phyloP scores from a whole-genome alignment of 1,140 invertebrate species.

The Holotrichia oblita region DNA sequence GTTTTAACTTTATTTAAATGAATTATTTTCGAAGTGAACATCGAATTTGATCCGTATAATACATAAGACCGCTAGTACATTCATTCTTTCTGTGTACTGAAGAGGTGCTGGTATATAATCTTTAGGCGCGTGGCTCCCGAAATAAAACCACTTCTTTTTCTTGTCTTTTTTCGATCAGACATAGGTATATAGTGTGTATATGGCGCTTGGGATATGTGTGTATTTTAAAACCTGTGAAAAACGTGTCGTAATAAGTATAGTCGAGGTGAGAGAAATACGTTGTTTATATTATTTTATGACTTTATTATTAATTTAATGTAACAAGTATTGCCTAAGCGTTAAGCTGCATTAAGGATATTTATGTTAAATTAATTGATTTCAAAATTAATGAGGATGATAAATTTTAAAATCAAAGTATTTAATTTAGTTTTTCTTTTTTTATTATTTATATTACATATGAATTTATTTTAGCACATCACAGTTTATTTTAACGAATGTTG shows the following conservation, averaged over 20 bases:
- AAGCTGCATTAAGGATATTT: background rate
- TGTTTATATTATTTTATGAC: background rate
- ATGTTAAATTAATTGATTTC: too few relatives aligned
- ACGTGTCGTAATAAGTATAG: background rate
- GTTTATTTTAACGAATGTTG: too few relatives aligned
- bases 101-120: background rate
- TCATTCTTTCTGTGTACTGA: background rate
- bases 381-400: too few relatives aligned
- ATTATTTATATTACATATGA: too few relatives aligned
- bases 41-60: too few relatives aligned
- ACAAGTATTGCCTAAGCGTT: background rate
- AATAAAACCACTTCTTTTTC: constrained; percentile 7
- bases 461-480: too few relatives aligned
- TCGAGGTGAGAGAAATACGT: background rate
- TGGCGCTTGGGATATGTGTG: background rate
- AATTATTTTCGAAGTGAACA: too few relatives aligned
- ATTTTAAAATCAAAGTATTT: too few relatives aligned
- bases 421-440: too few relatives aligned
- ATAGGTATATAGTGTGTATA: background rate
- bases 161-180: background rate
- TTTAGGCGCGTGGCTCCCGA: constrained; percentile 5
- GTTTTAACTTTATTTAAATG: too few relatives aligned
- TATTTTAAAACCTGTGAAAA: constrained; percentile 18
- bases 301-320: constrained; percentile 5
- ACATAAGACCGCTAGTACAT: background rate